Evolutionary conservation across 2,888 invertebrate genomes (phyloP), one percentile per base, ranked within the genome.

Genomic region (Tipula unca): DNA sequence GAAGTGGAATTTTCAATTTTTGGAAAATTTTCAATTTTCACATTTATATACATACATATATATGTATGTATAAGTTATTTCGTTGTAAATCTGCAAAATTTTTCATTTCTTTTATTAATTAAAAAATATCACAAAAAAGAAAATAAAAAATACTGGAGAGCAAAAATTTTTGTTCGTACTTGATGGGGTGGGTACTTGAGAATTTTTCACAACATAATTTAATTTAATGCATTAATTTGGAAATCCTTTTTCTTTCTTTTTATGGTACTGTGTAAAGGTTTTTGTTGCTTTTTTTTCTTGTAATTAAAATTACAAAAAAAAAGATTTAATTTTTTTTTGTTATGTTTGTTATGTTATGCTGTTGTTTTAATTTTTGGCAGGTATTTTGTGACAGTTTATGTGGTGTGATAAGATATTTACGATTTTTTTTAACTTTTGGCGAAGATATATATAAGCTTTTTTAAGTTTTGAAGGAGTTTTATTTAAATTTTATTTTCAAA

Each of bases 1-100:
- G 69, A 69, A 69, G 69, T 69, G 69, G 25, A 69, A 69, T 69
- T 69, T 69, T 69, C 69, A 69, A 69, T 69, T 69, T 69, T 69
- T 69, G 69, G 69, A 69, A 69, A 69, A 69, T 69, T 69, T 69
- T 69, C 69, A 69, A 69, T 69, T 69, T 69, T 69, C 25, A n/a
- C 17, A 48, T 48, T 48, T 69, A 69, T 69, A n/a, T n/a, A n/a
- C n/a, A n/a, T n/a, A n/a, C n/a, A n/a, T n/a, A n/a, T n/a, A n/a
- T n/a, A n/a, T n/a, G n/a, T n/a, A n/a, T n/a, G n/a, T n/a, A n/a
- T n/a, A n/a, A 69, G 69, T 69, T 69, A 69, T 69, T 69, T 69
- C 69, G 69, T 69, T 69, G 69, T 69, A 69, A 69, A 69, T 69
- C 69, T 69, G 69, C 69, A 69, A 48, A 48, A 69, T 69, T 1